A percentile compares a stretch with the other conserved stretches of the same genome.
Evolutionary conservation across 1,140 invertebrate genomes (phyloP).

Genomic region (Lasaia peninsularis): DNA sequence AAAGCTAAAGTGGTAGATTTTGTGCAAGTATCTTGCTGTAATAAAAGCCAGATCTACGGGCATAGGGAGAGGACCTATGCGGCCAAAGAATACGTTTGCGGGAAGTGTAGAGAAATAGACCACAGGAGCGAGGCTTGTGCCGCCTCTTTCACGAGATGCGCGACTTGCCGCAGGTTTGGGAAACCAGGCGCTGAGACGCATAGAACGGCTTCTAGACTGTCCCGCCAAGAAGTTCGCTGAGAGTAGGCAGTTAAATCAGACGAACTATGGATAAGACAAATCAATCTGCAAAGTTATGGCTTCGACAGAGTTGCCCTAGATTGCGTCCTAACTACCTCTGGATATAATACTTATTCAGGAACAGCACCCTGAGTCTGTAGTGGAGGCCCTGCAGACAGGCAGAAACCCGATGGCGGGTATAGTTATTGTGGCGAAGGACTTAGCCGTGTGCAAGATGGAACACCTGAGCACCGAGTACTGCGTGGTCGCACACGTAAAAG

Average conservation of each 20-base stretch:
- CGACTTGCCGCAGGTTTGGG: background rate
- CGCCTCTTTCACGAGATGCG: background rate
- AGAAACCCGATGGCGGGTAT: too few species aligned
- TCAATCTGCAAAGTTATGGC: background rate
- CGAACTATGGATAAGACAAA: background rate
- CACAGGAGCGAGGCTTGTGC: background rate
- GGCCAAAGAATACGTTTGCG: background rate
- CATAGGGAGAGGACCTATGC: background rate
- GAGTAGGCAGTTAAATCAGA: background rate
- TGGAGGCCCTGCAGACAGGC: too few species aligned
- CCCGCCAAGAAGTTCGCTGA: background rate
- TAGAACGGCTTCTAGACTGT: background rate
- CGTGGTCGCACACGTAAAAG: too few species aligned
- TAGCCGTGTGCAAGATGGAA: too few species aligned
- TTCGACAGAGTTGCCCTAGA: background rate
- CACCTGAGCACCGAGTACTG: too few species aligned
- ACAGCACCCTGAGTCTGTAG: too few species aligned
- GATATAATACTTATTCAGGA: too few species aligned
- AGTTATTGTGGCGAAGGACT: too few species aligned
- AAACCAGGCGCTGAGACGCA: background rate
- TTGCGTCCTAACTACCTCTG: too few species aligned
- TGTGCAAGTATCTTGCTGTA: background rate
- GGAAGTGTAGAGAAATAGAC: background rate
- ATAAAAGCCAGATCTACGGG: background rate
- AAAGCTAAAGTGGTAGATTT: background rate